Evolutionary conservation across 1,140 invertebrate genomes (phyloP).

Genomic region (Pogonognathellus flavescens): DNA sequence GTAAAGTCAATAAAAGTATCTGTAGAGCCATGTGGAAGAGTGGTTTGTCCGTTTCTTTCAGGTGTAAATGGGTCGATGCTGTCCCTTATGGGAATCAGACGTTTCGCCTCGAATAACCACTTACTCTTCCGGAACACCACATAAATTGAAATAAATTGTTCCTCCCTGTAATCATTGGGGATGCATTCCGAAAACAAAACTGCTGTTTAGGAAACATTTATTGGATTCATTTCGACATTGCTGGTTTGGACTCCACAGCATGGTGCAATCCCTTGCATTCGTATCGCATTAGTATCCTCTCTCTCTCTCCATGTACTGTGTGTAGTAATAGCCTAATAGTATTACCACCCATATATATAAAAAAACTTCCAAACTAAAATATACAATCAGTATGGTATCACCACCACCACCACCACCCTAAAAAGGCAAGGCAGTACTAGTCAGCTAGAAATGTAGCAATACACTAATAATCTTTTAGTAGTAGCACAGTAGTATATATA

Average conservation of each 20-base stretch:
- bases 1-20: neutral
- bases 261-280: no score
- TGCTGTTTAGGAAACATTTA: slow-evolving; percentile 65
- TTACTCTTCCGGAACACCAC: slow-evolving; percentile 55
- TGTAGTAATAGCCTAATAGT: no score
- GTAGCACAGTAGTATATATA: no score
- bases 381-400: no score
- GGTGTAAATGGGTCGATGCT: slow-evolving; percentile 59
- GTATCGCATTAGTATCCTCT: no score
- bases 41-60: slow-evolving; percentile 51
- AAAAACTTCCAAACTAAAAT: no score
- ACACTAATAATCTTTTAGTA: no score
- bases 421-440: no score
- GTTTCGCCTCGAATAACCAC: slow-evolving; percentile 54
- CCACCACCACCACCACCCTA: no score
- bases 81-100: slow-evolving; percentile 52
- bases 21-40: slow-evolving; percentile 41
- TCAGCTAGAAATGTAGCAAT: no score
- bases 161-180: slow-evolving; percentile 62
- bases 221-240: slow-evolving; percentile 61
- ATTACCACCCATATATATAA: no score
- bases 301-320: no score
- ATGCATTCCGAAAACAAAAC: slow-evolving; percentile 63
- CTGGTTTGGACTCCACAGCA: slow-evolving; percentile 5
- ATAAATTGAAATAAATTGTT: slow-evolving; percentile 67